phyloP scores from a whole-genome alignment of 1,140 invertebrate genomes.

The Drosophila busckii region DNA sequence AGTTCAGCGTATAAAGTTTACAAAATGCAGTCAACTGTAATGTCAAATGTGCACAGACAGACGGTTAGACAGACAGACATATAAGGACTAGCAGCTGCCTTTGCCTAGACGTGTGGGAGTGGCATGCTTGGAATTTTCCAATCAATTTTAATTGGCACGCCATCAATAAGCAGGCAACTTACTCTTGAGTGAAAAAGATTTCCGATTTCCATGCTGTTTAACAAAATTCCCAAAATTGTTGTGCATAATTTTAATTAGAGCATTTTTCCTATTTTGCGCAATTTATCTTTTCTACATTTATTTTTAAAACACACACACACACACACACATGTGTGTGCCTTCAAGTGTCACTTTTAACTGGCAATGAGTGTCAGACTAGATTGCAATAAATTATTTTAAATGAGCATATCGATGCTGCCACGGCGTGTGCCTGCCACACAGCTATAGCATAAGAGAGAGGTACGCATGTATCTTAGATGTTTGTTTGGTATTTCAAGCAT shows the following conservation, averaged over 20 bases:
- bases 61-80: background rate
- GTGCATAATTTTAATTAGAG: slow-evolving; percentile 78
- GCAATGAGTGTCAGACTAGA: slow-evolving; percentile 73
- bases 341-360: slow-evolving; percentile 51
- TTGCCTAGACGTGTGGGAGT: slow-evolving; percentile 41
- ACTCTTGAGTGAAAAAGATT: slow-evolving; percentile 9
- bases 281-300: slow-evolving; percentile 60
- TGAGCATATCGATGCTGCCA: slow-evolving; percentile 70
- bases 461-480: slow-evolving; percentile 14
- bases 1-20: slow-evolving; percentile 23
- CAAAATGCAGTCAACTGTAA: slow-evolving; percentile 37
- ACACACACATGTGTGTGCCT: background rate
- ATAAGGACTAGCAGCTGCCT: slow-evolving; percentile 21
- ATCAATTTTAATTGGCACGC: slow-evolving; percentile 79
- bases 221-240: slow-evolving; percentile 70
- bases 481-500: slow-evolving; percentile 44
- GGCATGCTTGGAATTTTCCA: slow-evolving; percentile 74
- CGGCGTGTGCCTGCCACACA: slow-evolving; percentile 13
- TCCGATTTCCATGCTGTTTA: slow-evolving; percentile 18
- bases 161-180: slow-evolving; percentile 53
- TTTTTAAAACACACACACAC: slow-evolving; percentile 1
- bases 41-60: slow-evolving; percentile 7
- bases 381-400: slow-evolving; percentile 78
- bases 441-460: too few species aligned
- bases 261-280: slow-evolving; percentile 75